Base-by-base conservation (phyloP, 1,140 invertebrate genomes). In the Drosophila hydei region DNA sequence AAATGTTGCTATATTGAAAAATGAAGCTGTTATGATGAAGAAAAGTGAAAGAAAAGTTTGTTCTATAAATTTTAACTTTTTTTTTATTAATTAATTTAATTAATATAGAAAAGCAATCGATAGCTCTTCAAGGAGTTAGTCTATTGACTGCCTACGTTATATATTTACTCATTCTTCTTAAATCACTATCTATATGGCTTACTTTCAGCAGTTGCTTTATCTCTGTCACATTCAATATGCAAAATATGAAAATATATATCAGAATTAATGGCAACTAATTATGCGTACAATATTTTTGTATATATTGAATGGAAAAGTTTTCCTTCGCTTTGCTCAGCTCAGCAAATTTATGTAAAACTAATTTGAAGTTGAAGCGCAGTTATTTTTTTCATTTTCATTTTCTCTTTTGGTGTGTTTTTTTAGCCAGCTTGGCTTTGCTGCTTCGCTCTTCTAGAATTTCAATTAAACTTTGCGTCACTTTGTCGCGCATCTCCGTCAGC, bases 401-500 rank as follows among this genome's bases (percentile, higher is more conserved):
- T 64, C 19, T 40, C 21, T 12, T 68, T 68, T 45, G 27, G 9
- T 30, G n/a, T 52, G 60, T n/a, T 4, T 47, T 23, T 23, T 9
- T 40, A 18, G n/a, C 36, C 21, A 30, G 55, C 23, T 48, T 16
- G 4, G 42, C 47, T 67, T 68, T 60, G 23, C 16, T 61, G 65
- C 48, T 40, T 47, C 21, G 42, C 30, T 58, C 50, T 80, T 65
- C 69, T 77, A 75, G 81, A 85, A 81, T 85, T 85, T 85, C 81
- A 85, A 87, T 85, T 87, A 85, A 85, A 87, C 77, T 85, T 85
- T 74, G 72, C 80, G 64, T 79, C 80, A 85, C 60, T 85, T 85
- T 79, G 80, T 85, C 81, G 63, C 59, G 59, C 56, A 69, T 69
- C 63, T 59, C 16, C 42, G 12, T 27, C 71, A 74, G 60, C 54